Evolutionary conservation across 2,888 invertebrate genomes (phyloP).

Genomic region (Apocheima hispidaria): DNA sequence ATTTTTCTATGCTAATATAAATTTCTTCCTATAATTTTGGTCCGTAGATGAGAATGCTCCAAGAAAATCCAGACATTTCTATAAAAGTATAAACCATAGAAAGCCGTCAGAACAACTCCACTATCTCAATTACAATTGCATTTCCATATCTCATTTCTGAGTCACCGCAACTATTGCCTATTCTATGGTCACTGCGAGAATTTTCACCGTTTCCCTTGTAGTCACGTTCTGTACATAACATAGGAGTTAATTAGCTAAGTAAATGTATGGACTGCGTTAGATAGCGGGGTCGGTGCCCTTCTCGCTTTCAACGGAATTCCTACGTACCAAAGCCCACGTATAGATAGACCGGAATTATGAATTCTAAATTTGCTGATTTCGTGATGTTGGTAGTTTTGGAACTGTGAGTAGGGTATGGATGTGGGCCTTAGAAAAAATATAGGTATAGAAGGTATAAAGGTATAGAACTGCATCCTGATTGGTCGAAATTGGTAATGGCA

Average conservation of each 20-base stretch:
- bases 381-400: too few relatives aligned
- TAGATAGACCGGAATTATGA: not conserved
- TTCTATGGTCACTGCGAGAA: slow-evolving; percentile 17
- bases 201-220: slow-evolving; percentile 31
- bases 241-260: slow-evolving; percentile 39
- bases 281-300: slow-evolving; percentile 38
- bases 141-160: slow-evolving; percentile 29
- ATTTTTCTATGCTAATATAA: too few relatives aligned
- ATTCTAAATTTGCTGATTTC: not conserved
- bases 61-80: not conserved
- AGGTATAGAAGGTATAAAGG: too few relatives aligned
- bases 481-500: too few relatives aligned
- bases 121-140: slow-evolving; percentile 16
- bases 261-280: slow-evolving; percentile 31
- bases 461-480: too few relatives aligned
- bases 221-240: slow-evolving; percentile 41
- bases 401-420: too few relatives aligned
- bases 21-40: too few relatives aligned
- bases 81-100: slow-evolving; percentile 10
- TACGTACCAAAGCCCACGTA: slow-evolving; percentile 19
- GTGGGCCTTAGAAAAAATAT: too few relatives aligned
- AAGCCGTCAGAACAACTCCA: slow-evolving; percentile 18
- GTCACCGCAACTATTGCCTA: too few relatives aligned
- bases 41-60: not conserved
- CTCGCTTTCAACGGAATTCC: slow-evolving; percentile 43